Conservation (phyloP, 2,888 invertebrate species). For the Apodemia duryi region DNA sequence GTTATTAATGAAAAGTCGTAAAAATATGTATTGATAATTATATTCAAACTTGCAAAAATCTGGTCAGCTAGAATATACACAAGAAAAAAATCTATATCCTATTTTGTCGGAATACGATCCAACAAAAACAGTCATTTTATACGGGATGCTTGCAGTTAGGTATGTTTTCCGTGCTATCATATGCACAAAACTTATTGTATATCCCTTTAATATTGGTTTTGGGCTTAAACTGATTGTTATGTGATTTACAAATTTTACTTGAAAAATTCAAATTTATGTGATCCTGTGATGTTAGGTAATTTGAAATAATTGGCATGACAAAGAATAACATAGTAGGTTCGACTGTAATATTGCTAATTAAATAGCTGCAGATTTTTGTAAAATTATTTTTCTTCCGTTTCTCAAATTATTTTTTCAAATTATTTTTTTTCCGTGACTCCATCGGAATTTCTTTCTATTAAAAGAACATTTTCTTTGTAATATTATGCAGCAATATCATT, state of each 20-base stretch:
- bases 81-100: slow-evolving; percentile 84
- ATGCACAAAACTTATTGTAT: slow-evolving; percentile 84
- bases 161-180: slow-evolving; percentile 90
- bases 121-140: slow-evolving; percentile 86
- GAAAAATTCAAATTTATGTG: slow-evolving; percentile 87
- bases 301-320: slow-evolving; percentile 54
- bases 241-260: slow-evolving; percentile 84
- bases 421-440: slow-evolving; percentile 26
- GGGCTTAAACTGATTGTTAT: slow-evolving; percentile 81
- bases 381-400: slow-evolving; percentile 35
- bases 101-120: slow-evolving; percentile 86
- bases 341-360: slow-evolving; percentile 48
- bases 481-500: slow-evolving; percentile 30
- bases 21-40: slow-evolving; percentile 86
- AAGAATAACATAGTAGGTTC: slow-evolving; percentile 56
- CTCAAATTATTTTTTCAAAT: too few relatives aligned
- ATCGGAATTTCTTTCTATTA: slow-evolving; percentile 32
- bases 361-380: slow-evolving; percentile 35
- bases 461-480: slow-evolving; percentile 40
- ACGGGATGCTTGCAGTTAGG: slow-evolving; percentile 87
- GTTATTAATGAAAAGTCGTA: slow-evolving; percentile 87
- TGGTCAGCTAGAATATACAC: slow-evolving; percentile 85
- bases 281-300: slow-evolving; percentile 87
- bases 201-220: slow-evolving; percentile 73
- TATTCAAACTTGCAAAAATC: slow-evolving; percentile 83